Evolutionary conservation across 1,140 invertebrate species (phyloP).

Genomic region (Diprion similis): DNA sequence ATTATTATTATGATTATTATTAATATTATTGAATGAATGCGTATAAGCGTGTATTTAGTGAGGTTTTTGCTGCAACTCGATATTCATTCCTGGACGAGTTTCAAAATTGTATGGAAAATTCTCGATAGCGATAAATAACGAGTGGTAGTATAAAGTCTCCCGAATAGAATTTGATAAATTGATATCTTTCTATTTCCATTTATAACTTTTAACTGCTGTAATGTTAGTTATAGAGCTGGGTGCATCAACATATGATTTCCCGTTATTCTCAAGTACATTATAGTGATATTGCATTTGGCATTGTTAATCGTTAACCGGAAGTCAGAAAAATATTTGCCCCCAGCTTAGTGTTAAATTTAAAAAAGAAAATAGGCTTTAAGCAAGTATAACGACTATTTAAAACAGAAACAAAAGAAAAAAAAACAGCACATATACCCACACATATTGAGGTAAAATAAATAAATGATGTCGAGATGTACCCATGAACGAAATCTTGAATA

Average conservation of each 20-base stretch:
- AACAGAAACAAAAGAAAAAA: not conserved
- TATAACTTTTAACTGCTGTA: slow-evolving; percentile 8
- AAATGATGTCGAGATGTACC: not conserved
- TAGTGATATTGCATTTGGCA: not conserved
- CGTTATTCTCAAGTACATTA: not conserved
- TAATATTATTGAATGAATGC: not conserved
- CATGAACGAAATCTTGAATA: no score
- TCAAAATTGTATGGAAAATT: not conserved
- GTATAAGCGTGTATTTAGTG: not conserved
- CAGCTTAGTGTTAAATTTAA: not conserved
- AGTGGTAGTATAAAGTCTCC: not conserved
- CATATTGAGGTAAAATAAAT: not conserved
- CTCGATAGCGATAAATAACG: not conserved
- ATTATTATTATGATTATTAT: not conserved
- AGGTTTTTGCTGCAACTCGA: not conserved
- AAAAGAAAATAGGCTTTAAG: not conserved
- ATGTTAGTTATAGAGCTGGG: slow-evolving; percentile 2
- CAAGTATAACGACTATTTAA: not conserved
- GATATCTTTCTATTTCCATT: slow-evolving; percentile 8
- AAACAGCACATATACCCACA: not conserved
- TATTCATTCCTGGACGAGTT: not conserved
- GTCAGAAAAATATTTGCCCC: not conserved
- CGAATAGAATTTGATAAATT: slow-evolving; percentile 2
- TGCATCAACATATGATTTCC: not conserved
- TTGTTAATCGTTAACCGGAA: slow-evolving; percentile 1